These are phyloP conservation scores for Homarus americanus DNA, from an alignment of 1,140 invertebrate species.

Conservation along the genomic window DNA sequence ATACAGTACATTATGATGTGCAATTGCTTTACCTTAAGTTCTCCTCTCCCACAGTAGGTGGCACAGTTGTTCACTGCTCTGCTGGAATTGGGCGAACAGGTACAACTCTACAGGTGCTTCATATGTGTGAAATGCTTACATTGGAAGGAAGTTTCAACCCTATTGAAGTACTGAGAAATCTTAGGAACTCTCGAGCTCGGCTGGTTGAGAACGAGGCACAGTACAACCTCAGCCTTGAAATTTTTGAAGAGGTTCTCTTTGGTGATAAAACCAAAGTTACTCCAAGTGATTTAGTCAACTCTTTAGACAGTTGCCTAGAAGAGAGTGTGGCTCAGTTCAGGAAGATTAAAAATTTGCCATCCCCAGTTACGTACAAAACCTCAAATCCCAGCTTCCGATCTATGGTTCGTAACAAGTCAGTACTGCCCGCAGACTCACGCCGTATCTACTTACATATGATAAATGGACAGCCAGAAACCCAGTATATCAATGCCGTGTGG, in stretches of 20 bases:
- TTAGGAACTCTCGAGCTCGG: conserved; percentile 51
- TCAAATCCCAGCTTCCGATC: not conserved
- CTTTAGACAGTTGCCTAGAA: conserved; percentile 1
- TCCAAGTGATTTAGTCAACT: conserved; percentile 10
- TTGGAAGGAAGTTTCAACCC: conserved; percentile 21
- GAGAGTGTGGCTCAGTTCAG: conserved; percentile 7
- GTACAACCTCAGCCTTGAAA: conserved; percentile 52
- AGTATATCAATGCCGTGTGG: conserved; percentile 66
- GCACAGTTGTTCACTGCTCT: conserved; percentile 65
- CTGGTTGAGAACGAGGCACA: conserved; percentile 63
- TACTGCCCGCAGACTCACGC: conserved; percentile 12
- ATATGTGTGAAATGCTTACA: conserved; percentile 49
- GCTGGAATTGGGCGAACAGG: conserved; percentile 69
- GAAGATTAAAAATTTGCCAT: conserved; percentile 40
- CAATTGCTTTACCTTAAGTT: too few species aligned
- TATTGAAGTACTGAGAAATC: conserved; percentile 29
- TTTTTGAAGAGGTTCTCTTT: conserved; percentile 66
- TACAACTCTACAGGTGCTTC: conserved; percentile 55
- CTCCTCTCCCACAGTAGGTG: conserved; percentile 22
- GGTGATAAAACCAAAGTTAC: conserved; percentile 34
- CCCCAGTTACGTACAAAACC: not conserved
- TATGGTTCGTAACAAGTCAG: conserved; percentile 22
- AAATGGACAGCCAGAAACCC: conserved; percentile 7
- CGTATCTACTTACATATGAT: conserved; percentile 10
- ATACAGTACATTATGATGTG: too few species aligned